Percentiles rank a stretch among this genome's conserved stretches.
Evolutionary conservation across 2,888 invertebrate genomes (phyloP).

Genomic region (Gisinianus flammeolus): DNA sequence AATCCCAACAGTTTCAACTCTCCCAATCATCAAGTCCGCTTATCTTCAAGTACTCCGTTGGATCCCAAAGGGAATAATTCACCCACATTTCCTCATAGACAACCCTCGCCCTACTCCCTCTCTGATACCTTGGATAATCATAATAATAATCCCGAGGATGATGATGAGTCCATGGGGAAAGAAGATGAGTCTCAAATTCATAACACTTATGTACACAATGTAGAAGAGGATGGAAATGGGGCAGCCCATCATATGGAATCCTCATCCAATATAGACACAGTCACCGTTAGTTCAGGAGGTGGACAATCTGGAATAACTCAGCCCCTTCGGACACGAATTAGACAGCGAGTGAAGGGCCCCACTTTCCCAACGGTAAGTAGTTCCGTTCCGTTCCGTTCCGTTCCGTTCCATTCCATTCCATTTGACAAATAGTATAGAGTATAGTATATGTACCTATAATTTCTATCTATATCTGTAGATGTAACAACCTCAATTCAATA

Average conservation of each 20-base stretch:
- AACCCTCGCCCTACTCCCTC: too few species aligned
- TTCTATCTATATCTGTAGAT: background rate
- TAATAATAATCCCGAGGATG: background rate
- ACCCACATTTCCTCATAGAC: too few species aligned
- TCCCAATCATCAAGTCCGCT: background rate
- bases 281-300: slow-evolving; percentile 13
- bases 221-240: slow-evolving; percentile 8
- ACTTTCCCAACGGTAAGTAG: background rate
- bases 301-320: background rate
- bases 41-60: background rate
- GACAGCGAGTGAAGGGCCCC: slow-evolving; percentile 11
- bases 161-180: slow-evolving; percentile 1
- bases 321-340: slow-evolving; percentile 2
- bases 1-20: background rate
- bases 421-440: background rate
- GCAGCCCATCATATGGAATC: background rate
- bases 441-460: background rate
- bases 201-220: background rate
- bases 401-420: background rate
- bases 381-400: background rate
- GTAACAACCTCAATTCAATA: too few species aligned
- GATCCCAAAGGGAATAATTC: background rate
- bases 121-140: background rate
- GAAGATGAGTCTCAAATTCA: slow-evolving; percentile 14
- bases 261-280: background rate